Percentiles rank a stretch among this genome's conserved stretches.
Conservation (phyloP, 2,797 vertebrate genomes). For the Sparidentex hasta region DNA sequence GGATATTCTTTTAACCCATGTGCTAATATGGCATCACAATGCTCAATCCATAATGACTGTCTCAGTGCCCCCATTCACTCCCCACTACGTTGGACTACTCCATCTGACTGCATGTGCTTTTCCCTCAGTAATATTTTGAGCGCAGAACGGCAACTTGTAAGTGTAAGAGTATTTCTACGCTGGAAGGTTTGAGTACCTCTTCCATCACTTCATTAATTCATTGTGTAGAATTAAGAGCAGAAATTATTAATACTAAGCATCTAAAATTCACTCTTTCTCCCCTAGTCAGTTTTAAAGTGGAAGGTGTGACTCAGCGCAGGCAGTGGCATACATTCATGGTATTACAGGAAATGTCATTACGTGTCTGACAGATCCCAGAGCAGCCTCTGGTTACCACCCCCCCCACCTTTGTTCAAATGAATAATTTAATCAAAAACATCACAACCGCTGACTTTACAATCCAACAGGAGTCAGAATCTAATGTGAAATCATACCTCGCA, state of each 20-base stretch:
- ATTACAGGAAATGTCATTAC: slow-evolving; percentile 36
- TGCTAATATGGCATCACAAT: too few relatives aligned
- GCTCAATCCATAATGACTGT: too few relatives aligned
- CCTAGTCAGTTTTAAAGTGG: slow-evolving; percentile 14
- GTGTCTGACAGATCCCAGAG: slow-evolving; percentile 31
- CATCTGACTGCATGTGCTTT: too few relatives aligned
- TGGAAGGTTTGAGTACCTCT: too few relatives aligned
- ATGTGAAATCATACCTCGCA: slow-evolving; percentile 48
- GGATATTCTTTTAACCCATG: too few relatives aligned
- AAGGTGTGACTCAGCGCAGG: slow-evolving; percentile 23
- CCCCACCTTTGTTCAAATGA: slow-evolving; percentile 33
- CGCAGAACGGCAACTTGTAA: too few relatives aligned
- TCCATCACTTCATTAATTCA: too few relatives aligned
- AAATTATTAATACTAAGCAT: slow-evolving; percentile 11
- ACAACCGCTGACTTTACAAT: slow-evolving; percentile 30
- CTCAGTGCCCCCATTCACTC: too few relatives aligned
- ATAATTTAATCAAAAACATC: slow-evolving; percentile 50
- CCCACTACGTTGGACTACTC: too few relatives aligned
- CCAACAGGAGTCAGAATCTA: slow-evolving; percentile 36
- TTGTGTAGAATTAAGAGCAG: not conserved
- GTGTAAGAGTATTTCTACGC: too few relatives aligned
- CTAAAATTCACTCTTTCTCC: not conserved
- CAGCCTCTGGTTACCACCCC: slow-evolving; percentile 22
- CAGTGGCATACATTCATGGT: slow-evolving; percentile 26
- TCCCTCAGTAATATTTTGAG: too few relatives aligned